phyloP scores from a whole-genome alignment of 64 coral and sea anemone genomes.

The Pachyseris speciosa region DNA sequence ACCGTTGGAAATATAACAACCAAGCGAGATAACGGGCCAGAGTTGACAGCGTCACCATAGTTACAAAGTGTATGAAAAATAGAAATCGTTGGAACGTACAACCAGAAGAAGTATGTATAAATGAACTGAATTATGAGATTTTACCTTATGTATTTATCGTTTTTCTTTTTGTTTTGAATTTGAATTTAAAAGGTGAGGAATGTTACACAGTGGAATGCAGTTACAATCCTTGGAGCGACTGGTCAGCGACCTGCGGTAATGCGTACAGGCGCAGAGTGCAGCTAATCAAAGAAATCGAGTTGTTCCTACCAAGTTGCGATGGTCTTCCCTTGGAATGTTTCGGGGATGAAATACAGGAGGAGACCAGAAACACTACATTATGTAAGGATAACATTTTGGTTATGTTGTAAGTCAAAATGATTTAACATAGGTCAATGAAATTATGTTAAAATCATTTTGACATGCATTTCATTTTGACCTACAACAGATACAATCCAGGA shows the following conservation, averaged over 20 bases:
- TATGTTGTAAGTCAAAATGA: background rate
- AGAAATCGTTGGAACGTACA: too few relatives aligned
- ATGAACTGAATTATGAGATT: too few relatives aligned
- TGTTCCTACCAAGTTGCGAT: conserved; percentile 66
- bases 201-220: conserved; percentile 82
- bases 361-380: conserved; percentile 67
- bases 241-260: conserved; percentile 87
- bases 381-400: conserved; percentile 57
- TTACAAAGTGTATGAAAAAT: too few relatives aligned
- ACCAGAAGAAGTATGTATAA: too few relatives aligned
- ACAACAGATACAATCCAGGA: too few relatives aligned
- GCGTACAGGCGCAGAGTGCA: conserved; percentile 58
- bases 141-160: too few relatives aligned
- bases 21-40: too few relatives aligned
- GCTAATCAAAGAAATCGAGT: conserved; percentile 52
- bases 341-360: conserved; percentile 21
- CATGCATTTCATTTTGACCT: too few relatives aligned
- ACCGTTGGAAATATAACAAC: too few relatives aligned
- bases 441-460: too few relatives aligned
- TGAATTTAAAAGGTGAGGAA: conserved; percentile 54
- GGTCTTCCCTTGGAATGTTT: conserved; percentile 73
- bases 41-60: too few relatives aligned
- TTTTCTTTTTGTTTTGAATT: background rate
- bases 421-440: too few relatives aligned
- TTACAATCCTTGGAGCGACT: conserved; percentile 75